Percentiles rank a stretch among this genome's conserved stretches.
Evolutionary conservation across 2,113 vertebrate species (phyloP).

Genomic region (Strix aluco): DNA sequence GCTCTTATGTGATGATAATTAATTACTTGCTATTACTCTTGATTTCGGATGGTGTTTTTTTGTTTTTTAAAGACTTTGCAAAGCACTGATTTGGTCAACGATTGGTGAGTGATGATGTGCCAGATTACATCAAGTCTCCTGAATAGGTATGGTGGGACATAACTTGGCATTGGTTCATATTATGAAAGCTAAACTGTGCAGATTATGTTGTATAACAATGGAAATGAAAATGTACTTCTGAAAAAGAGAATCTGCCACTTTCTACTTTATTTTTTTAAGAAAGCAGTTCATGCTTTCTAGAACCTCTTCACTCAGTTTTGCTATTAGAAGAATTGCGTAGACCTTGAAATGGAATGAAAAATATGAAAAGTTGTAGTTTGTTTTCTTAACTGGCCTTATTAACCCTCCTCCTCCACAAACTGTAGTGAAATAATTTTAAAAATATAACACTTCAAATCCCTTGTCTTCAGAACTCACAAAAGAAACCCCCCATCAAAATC

Average conservation of each 20-base stretch:
- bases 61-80: neutral
- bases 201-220: neutral
- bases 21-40: neutral
- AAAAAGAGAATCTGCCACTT: neutral
- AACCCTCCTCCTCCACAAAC: neutral
- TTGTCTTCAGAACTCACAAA: neutral
- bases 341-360: neutral
- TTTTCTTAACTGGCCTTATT: neutral
- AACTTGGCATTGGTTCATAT: neutral
- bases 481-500: neutral
- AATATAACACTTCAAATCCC: neutral
- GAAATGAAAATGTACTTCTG: neutral
- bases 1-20: neutral
- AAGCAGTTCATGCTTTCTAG: neutral
- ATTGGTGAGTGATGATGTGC: neutral
- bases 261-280: neutral
- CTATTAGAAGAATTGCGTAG: neutral
- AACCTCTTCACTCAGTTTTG: neutral
- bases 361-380: neutral
- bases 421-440: neutral
- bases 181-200: neutral
- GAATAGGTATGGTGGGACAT: neutral
- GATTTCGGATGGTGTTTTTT: accelerated
- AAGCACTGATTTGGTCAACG: neutral
- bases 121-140: neutral